Evolutionary conservation across 2,797 vertebrate genomes (phyloP), one percentile per base, ranked within the genome.

Genomic region (Rhyacichthys aspro): DNA sequence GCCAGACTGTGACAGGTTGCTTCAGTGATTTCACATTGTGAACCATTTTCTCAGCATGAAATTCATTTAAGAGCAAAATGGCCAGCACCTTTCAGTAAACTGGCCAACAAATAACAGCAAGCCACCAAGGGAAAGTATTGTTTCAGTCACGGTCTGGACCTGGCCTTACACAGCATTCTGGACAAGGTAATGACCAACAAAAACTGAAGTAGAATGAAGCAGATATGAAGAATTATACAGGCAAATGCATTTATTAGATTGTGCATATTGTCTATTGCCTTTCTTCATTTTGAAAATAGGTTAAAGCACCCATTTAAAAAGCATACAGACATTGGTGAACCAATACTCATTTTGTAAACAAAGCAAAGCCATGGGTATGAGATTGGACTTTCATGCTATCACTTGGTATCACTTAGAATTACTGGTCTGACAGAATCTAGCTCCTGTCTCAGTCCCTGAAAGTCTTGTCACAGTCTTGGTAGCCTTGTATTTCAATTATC

Each of bases 1-100:
- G 73, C 82, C 77, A 64, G 59, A 67, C 60, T 52, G 69, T 79
- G 81, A 81, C 81, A 79, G 70, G 68, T 43, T 10, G 55, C 43
- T 67, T 61, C 82, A 78, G 48, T 76, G 70, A 69, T 78, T 73
- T 64, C 69, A 67, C 56, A 67, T 71, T 9, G 14, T 1, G 32
- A 56, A 50, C 57, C 53, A 75, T 74, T 86, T 82, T 79, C 70
- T 33, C 41, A 3, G 50, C 66, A 37, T 69, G 74, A 46, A 78
- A 66, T 76, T 71, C 44, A 61, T 69, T 81, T 78, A 38, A 0
- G 39, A 52, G 63, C 59, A 70, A 75, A 79, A 79, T 57, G 71
- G 58, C 54, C 6, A 11, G 63, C 36, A 55, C 62, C 23, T 47
- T 37, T 37, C 14, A n/a, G 48, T 46, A 60, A 76, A 72, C 57